These are phyloP conservation scores for Yasuhikotakia modesta DNA, from an alignment of 2,797 vertebrate genomes.

Conservation along the genomic window DNA sequence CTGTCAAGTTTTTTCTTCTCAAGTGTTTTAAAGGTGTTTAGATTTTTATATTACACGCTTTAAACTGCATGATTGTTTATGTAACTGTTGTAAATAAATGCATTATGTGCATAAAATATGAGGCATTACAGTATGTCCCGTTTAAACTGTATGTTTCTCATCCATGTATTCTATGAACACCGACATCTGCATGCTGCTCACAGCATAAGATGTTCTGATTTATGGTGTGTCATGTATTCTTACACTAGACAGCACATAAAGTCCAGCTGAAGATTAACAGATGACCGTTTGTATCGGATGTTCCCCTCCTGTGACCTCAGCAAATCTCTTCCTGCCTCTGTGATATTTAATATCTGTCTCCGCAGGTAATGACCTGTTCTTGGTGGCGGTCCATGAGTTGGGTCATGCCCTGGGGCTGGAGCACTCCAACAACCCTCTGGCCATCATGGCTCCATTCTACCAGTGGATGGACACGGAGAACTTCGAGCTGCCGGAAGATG, in stretches of 20 bases:
- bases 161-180: too few relatives aligned
- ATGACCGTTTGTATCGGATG: neutral
- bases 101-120: too few relatives aligned
- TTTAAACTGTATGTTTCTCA: too few relatives aligned
- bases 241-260: slow-evolving; percentile 26
- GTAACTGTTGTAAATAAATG: too few relatives aligned
- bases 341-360: slow-evolving; percentile 38
- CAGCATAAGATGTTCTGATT: slow-evolving; percentile 19
- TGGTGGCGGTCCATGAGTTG: slow-evolving; percentile 93
- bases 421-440: slow-evolving; percentile 92
- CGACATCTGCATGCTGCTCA: too few relatives aligned
- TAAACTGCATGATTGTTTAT: too few relatives aligned
- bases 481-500: slow-evolving; percentile 93
- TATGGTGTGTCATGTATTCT: slow-evolving; percentile 27
- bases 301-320: slow-evolving; percentile 20
- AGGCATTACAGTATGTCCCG: too few relatives aligned
- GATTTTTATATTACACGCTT: neutral
- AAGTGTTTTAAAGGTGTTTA: neutral
- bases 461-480: slow-evolving; percentile 98
- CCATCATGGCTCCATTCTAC: slow-evolving; percentile 99
- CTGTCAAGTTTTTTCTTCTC: neutral
- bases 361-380: slow-evolving; percentile 93
- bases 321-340: slow-evolving; percentile 21
- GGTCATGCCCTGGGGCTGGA: slow-evolving; percentile 94
- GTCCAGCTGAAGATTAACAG: slow-evolving; percentile 28